These are phyloP conservation scores for Chironomus tentans DNA, from an alignment of 2,888 invertebrate genomes.

Conservation along the genomic window DNA sequence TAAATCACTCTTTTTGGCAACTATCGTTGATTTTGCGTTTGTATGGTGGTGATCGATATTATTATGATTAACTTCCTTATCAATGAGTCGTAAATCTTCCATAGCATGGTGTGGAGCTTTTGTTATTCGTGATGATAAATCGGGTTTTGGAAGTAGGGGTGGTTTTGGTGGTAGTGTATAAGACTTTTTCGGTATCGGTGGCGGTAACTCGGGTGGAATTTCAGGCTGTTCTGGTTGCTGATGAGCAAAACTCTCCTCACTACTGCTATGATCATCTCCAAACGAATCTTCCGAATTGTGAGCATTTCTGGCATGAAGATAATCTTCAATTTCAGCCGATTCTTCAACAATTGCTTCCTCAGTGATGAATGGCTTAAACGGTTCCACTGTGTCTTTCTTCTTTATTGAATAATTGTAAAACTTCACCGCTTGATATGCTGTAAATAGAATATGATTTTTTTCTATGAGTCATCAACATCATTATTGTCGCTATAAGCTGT, in stretches of 20 bases:
- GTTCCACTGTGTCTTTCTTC: slow-evolving; percentile 61
- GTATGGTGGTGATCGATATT: slow-evolving; percentile 1
- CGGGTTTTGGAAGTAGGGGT: slow-evolving; percentile 41
- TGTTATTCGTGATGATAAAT: slow-evolving; percentile 46
- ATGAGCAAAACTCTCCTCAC: slow-evolving; percentile 38
- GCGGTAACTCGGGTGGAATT: slow-evolving; percentile 36
- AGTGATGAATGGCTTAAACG: slow-evolving; percentile 73
- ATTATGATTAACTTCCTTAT: slow-evolving; percentile 22
- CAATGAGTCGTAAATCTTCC: slow-evolving; percentile 39
- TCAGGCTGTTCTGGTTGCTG: slow-evolving; percentile 30
- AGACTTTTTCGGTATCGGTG: slow-evolving; percentile 43
- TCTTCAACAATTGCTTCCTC: slow-evolving; percentile 72
- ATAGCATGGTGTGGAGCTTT: slow-evolving; percentile 36
- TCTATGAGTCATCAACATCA: not conserved
- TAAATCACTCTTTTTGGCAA: slow-evolving; percentile 1
- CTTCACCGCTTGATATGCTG: slow-evolving; percentile 78
- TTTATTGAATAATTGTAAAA: slow-evolving; percentile 83
- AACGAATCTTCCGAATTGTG: slow-evolving; percentile 56
- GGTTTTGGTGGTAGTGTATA: slow-evolving; percentile 41
- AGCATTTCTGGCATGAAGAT: slow-evolving; percentile 61
- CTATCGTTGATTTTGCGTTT: slow-evolving; percentile 7
- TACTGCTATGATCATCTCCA: slow-evolving; percentile 44
- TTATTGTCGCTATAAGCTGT: not conserved
- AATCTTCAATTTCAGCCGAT: slow-evolving; percentile 70
- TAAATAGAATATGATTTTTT: not conserved